Evolutionary conservation across 1,140 invertebrate genomes (phyloP), one percentile per base, ranked within the genome.

Genomic region (Euglossa dilemma): DNA sequence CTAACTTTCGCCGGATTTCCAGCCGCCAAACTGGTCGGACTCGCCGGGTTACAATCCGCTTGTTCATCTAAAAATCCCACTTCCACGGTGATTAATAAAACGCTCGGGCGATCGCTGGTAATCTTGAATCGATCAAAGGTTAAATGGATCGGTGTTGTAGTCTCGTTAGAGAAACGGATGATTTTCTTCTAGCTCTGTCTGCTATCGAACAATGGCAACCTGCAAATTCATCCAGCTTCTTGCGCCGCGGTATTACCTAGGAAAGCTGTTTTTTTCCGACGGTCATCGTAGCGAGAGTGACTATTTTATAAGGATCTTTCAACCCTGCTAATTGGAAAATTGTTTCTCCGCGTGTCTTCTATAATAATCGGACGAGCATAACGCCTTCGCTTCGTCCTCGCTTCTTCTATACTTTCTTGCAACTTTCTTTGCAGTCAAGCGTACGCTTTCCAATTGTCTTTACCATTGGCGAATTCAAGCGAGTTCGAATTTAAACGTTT

Each of bases 51-150:
- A 16, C 6, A 69, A 69, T 76, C 63, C 23, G 14, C 0, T n/a
- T 7, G 7, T 77, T 57, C 43, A 59, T 59, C 45, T 43, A 52
- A 69, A 67, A 57, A 69, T 67, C 43, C 52, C 69, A 82, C 61
- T 77, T 64, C 11, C 72, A 47, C n/a, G 7, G 20, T 25, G 43
- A 76, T 47, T 82, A 67, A 67, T 76, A 36, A 63, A 76, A 76
- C 67, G 69, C 14, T 52, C 11, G 16, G n/a, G 23, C 70, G 69
- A 52, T 80, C 77, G 64, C 36, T 11, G 20, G 56, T 73, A 73
- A 80, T 80, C 78, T 45, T 0, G n/a, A 7, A 74, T 66, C 80
- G 72, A 82, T 82, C 80, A 67, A 45, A 82, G 72, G 80, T 82
- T 76, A 82, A 75, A n/a, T 50, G 72, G 52, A 76, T 57, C 63